Evolutionary conservation across 2,113 vertebrate genomes (phyloP).

Genomic region (Pontoporia blainvillei): DNA sequence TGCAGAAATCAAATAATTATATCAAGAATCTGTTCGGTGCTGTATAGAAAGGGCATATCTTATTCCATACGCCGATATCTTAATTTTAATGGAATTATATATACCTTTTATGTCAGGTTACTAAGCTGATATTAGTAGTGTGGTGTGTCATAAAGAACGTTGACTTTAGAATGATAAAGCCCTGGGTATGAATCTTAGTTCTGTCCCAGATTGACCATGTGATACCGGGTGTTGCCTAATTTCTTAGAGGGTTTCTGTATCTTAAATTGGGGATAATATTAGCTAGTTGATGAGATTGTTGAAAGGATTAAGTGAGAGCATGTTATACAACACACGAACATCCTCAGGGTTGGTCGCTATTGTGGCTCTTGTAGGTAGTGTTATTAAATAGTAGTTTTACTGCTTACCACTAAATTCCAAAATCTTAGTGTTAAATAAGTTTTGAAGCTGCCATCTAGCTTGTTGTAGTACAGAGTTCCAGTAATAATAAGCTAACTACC

Average conservation of each 20-base stretch:
- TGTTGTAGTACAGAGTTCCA: not conserved
- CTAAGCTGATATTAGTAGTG: not conserved
- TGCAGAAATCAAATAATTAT: not conserved
- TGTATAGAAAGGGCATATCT: not conserved
- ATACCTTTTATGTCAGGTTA: not conserved
- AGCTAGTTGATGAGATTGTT: not conserved
- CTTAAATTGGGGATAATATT: not conserved
- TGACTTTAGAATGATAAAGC: not conserved
- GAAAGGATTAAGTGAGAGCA: not conserved
- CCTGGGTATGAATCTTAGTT: not conserved
- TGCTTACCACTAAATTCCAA: not conserved
- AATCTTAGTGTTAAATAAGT: not conserved
- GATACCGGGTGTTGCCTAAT: not conserved
- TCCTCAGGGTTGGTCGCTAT: not conserved
- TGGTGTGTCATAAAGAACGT: not conserved
- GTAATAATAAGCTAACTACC: not conserved
- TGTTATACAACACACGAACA: not conserved
- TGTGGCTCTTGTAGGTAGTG: not conserved
- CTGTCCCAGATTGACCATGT: not conserved
- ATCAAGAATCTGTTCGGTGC: not conserved
- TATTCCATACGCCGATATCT: not conserved
- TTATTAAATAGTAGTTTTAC: not conserved
- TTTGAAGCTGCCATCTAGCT: not conserved
- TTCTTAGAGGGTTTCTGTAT: not conserved
- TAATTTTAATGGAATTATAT: not conserved